Conservation (phyloP, 2,113 vertebrate genomes). For the Rhegmatorhina hoffmannsi region DNA sequence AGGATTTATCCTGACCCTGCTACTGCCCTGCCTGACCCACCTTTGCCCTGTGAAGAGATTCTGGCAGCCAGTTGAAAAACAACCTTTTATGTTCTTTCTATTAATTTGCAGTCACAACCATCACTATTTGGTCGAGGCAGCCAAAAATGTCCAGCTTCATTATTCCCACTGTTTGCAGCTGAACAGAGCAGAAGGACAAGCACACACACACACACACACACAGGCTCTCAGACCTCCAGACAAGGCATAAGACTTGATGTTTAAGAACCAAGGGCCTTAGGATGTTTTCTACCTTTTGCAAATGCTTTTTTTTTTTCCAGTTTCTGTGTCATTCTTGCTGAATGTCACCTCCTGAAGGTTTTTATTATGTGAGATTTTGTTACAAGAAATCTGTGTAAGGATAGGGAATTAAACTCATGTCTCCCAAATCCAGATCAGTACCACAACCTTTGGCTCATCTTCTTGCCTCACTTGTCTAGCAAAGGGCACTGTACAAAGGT, state of each 20-base stretch:
- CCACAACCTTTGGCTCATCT: conserved; percentile 22
- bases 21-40: conserved; percentile 15
- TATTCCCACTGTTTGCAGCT: conserved; percentile 12
- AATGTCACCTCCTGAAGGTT: conserved; percentile 7
- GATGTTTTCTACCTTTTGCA: conserved; percentile 17
- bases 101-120: conserved; percentile 12
- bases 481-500: conserved; percentile 9
- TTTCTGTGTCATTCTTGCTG: not conserved
- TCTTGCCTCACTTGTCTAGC: not conserved
- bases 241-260: not conserved
- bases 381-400: not conserved
- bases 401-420: not conserved
- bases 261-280: not conserved
- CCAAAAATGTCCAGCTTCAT: not conserved
- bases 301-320: not conserved
- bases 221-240: not conserved
- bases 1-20: not conserved
- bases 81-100: conserved; percentile 19
- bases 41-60: conserved; percentile 15
- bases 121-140: not conserved
- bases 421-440: conserved; percentile 31
- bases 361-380: not conserved
- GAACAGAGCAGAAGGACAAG: not conserved
- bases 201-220: not conserved
- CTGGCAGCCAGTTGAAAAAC: conserved; percentile 14